Conservation (phyloP, 2,888 invertebrate species). For the Carabus problematicus region DNA sequence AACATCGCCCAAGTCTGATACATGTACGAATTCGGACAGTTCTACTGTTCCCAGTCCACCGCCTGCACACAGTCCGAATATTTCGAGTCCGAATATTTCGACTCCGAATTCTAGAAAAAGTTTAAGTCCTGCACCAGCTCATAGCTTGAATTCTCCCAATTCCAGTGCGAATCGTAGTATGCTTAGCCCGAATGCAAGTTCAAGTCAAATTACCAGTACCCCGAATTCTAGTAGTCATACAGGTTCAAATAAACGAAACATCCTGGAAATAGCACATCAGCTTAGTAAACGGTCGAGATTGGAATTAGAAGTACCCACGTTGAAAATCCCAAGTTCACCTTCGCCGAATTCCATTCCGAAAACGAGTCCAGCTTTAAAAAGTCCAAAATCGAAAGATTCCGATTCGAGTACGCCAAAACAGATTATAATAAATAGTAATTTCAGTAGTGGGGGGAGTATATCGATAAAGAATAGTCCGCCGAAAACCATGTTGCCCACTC, state of each 20-base stretch:
- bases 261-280: slow-evolving; percentile 56
- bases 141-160: too few relatives aligned
- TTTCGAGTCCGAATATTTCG: neutral
- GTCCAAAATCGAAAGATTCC: slow-evolving; percentile 15
- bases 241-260: slow-evolving; percentile 48
- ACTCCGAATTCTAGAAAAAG: neutral
- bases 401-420: slow-evolving; percentile 13
- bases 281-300: slow-evolving; percentile 55
- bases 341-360: neutral
- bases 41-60: neutral
- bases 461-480: slow-evolving; percentile 26
- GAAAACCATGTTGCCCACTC: neutral
- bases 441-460: slow-evolving; percentile 34
- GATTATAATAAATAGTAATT: slow-evolving; percentile 38
- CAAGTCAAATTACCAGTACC: neutral
- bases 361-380: neutral
- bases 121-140: neutral
- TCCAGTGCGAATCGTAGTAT: too few relatives aligned
- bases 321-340: neutral
- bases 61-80: neutral
- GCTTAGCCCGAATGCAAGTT: slow-evolving; percentile 16
- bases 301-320: slow-evolving; percentile 42
- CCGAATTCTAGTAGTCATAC: slow-evolving; percentile 5
- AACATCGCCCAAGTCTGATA: slow-evolving; percentile 30
- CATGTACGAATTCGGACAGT: slow-evolving; percentile 5